Percentiles rank a stretch among this genome's conserved stretches.
Evolutionary conservation across 2,888 invertebrate genomes (phyloP).

Genomic region (Zhengitettix transpicula): DNA sequence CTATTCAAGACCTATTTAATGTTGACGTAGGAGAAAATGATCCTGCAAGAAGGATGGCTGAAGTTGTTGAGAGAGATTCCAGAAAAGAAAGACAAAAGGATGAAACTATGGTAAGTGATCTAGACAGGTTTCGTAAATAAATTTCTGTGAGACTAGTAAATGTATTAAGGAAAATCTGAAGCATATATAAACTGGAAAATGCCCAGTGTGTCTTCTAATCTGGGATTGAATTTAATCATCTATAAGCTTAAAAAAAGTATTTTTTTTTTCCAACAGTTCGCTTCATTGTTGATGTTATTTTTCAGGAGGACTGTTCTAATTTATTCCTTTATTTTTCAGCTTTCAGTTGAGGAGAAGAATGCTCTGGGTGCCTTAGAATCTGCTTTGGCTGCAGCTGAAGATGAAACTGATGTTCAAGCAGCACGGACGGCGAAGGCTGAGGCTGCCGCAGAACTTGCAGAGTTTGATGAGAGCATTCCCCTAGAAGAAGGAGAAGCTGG

Average conservation of each 20-base stretch:
- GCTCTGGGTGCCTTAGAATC: slow-evolving; percentile 53
- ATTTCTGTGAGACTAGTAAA: no score
- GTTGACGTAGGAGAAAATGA: slow-evolving; percentile 48
- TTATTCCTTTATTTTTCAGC: background rate
- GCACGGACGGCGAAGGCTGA: slow-evolving; percentile 80
- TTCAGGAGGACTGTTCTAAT: background rate
- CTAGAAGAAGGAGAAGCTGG: slow-evolving; percentile 45
- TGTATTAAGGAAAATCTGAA: no score
- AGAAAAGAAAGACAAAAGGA: slow-evolving; percentile 24
- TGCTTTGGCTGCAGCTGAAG: slow-evolving; percentile 83
- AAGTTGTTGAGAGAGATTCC: slow-evolving; percentile 33
- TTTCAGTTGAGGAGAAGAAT: slow-evolving; percentile 34
- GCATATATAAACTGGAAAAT: no score
- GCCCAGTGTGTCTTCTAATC: no score
- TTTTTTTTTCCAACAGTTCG: no score
- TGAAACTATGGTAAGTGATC: slow-evolving; percentile 5
- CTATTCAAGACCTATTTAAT: slow-evolving; percentile 83
- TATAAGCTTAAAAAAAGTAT: no score
- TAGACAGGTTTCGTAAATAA: background rate
- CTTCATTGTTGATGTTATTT: no score
- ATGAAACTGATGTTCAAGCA: slow-evolving; percentile 86
- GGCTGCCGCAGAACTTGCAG: slow-evolving; percentile 75
- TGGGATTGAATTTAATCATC: no score
- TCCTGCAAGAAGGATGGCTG: slow-evolving; percentile 38
- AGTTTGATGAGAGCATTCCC: slow-evolving; percentile 91